phyloP scores from a whole-genome alignment of 2,113 vertebrate genomes.

The Donacobius atricapilla region DNA sequence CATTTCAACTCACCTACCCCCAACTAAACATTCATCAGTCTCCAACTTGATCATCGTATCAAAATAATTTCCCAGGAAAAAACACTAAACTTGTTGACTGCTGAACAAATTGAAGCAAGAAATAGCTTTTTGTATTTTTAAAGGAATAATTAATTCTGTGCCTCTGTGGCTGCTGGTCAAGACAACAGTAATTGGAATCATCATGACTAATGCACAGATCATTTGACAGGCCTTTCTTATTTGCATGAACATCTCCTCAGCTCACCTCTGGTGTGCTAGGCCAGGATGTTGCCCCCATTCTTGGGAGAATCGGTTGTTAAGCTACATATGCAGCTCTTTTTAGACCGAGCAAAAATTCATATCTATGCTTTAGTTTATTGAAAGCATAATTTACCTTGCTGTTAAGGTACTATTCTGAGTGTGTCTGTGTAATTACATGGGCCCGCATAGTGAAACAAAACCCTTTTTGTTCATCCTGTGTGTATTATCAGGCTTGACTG shows the following conservation, averaged over 20 bases:
- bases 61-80: neutral
- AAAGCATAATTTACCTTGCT: neutral
- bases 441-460: neutral
- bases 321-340: neutral
- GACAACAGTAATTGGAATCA: constrained; percentile 12
- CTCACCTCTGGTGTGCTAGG: neutral
- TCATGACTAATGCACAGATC: neutral
- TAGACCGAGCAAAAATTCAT: neutral
- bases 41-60: neutral
- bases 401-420: neutral
- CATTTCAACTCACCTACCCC: neutral
- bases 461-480: neutral
- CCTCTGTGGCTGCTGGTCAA: neutral
- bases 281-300: neutral
- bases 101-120: constrained; percentile 22
- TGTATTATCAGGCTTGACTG: neutral
- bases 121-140: constrained; percentile 34
- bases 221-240: neutral
- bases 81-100: neutral
- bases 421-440: neutral
- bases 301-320: neutral
- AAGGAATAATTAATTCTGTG: constrained; percentile 17
- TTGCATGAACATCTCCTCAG: neutral
- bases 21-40: neutral
- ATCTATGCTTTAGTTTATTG: neutral